Conservation (phyloP, 1,140 invertebrate genomes). For the Scylla paramamosain region DNA sequence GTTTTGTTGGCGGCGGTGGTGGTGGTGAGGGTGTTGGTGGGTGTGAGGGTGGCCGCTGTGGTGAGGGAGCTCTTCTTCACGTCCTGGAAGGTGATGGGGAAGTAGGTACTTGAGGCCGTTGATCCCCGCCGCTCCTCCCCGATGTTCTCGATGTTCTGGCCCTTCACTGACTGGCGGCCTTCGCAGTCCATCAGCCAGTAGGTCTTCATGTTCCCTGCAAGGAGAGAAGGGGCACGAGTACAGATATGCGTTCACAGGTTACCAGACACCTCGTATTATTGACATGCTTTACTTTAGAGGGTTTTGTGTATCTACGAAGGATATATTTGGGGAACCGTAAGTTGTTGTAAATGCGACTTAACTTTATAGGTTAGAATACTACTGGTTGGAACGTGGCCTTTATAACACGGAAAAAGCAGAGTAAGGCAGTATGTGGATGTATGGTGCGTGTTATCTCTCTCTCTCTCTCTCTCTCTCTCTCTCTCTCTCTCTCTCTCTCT, state of each 20-base stretch:
- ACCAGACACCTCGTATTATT: too few relatives aligned
- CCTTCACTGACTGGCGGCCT: constrained; percentile 82
- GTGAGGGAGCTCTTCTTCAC: constrained; percentile 83
- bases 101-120: constrained; percentile 82
- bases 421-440: too few relatives aligned
- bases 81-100: constrained; percentile 91
- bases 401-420: too few relatives aligned
- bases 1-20: background rate
- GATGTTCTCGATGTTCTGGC: constrained; percentile 67
- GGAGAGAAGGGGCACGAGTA: constrained; percentile 74
- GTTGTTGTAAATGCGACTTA: too few relatives aligned
- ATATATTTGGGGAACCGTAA: too few relatives aligned
- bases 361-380: too few relatives aligned
- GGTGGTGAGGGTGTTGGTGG: constrained; percentile 32
- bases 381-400: too few relatives aligned
- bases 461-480: too few relatives aligned
- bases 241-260: too few relatives aligned
- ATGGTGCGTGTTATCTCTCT: too few relatives aligned
- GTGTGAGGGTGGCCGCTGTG: constrained; percentile 50
- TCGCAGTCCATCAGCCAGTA: constrained; percentile 91
- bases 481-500: background rate
- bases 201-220: constrained; percentile 93
- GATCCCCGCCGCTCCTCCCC: constrained; percentile 81
- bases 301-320: too few relatives aligned
- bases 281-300: too few relatives aligned